Base-by-base conservation (phyloP, 2,888 invertebrate species). In the Tachina lurida region DNA sequence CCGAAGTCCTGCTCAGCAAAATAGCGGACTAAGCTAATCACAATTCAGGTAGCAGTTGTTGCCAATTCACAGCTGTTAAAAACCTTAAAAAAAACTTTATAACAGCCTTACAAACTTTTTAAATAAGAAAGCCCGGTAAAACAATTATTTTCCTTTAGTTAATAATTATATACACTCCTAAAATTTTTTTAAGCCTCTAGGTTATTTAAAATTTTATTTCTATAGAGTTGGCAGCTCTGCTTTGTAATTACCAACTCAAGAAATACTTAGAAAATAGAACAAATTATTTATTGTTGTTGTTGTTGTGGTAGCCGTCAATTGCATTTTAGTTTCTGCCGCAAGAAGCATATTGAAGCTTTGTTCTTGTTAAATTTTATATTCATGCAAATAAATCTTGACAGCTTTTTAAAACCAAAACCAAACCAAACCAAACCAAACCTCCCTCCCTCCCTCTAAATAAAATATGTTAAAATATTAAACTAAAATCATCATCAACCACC, bases 351-450 rank as follows among this genome's bases (percentile, higher is more conserved):
- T 31, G 19, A 22, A 58, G 15, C n/a, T 52, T 52, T 67, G 45
- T 45, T 56, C 39, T 68, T 62, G 8, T 15, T 75, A 45, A 52
- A 45, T 54, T 75, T 67, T 68, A 49, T n/a, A 17, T 56, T 81
- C 31, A 83, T 83, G 83, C 49, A 82, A 85, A 85, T 81, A 81
- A 68, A 62, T 77, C 63, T 81, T 78, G 81, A 78, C 81, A 78
- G 71, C 78, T 62, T 71, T 41, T 49, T 43, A 76, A 41, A 76
- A 65, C 60, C 75, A 71, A 54, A 78, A 70, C 39, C 73, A 76
- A 31, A n/a, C n/a, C n/a, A n/a, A n/a, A n/a, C n/a, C n/a, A n/a
- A n/a, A n/a, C n/a, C n/a, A n/a, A 31, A 31, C 31, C 31, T 31
- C 31, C 31, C 31, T 31, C 31, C 31, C 31, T 31, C 43, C 54